These are phyloP conservation scores for Microcebus tavaratra DNA, from an alignment of 2,113 vertebrate genomes.

Conservation along the genomic window DNA sequence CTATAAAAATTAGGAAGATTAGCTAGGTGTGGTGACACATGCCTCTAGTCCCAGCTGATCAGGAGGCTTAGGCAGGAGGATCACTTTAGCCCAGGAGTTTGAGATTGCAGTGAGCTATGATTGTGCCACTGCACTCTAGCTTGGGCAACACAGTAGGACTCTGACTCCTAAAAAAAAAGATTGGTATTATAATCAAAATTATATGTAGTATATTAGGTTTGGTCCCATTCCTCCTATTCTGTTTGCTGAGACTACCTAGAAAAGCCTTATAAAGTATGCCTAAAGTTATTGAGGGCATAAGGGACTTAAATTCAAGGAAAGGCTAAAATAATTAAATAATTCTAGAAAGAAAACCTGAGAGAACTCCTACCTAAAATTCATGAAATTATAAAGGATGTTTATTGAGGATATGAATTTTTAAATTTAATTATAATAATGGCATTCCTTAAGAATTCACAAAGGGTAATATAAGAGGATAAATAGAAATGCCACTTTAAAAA, in stretches of 20 bases:
- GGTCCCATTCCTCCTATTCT: background rate
- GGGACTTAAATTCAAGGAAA: background rate
- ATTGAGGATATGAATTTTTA: background rate
- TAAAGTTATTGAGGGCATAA: background rate
- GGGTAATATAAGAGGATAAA: background rate
- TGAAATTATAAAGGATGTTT: background rate
- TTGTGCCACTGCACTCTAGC: no score
- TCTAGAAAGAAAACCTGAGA: constrained; percentile 3
- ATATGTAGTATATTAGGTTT: background rate
- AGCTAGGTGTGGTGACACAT: no score
- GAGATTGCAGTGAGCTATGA: no score
- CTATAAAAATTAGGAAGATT: no score
- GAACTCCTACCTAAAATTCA: background rate
- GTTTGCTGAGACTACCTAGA: background rate
- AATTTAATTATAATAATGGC: background rate
- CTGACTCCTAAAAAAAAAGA: background rate
- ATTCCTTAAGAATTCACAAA: constrained; percentile 18
- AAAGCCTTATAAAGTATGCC: background rate
- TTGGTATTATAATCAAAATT: background rate
- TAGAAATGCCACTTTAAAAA: background rate
- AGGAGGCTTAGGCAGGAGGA: no score
- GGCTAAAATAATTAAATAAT: background rate
- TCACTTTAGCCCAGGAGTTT: no score
- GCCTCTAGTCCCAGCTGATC: no score
- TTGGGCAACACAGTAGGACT: no score